These are phyloP conservation scores for Rhea americana DNA, from an alignment of 2,113 vertebrate genomes.

Conservation along the genomic window DNA sequence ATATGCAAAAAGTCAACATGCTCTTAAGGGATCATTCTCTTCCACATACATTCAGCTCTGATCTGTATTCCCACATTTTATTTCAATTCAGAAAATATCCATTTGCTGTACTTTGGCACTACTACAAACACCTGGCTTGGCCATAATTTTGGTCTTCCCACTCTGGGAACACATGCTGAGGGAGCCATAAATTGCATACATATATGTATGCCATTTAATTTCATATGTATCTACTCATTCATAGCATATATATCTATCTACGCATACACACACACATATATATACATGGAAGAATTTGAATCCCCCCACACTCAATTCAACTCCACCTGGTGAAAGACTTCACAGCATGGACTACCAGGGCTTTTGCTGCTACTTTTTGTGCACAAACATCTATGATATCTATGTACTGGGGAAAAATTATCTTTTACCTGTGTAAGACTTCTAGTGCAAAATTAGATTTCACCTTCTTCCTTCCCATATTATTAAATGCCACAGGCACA, in stretches of 20 bases:
- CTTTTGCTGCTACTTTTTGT: neutral
- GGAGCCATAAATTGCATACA: neutral
- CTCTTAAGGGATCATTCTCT: neutral
- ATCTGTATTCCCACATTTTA: slow-evolving; percentile 45
- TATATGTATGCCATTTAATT: too few relatives aligned
- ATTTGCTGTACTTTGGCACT: slow-evolving; percentile 43
- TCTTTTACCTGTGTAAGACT: neutral
- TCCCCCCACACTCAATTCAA: neutral
- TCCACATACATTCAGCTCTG: neutral
- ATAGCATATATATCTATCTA: too few relatives aligned
- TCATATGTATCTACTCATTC: too few relatives aligned
- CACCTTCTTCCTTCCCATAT: neutral
- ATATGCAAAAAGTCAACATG: neutral
- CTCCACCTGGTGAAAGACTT: neutral
- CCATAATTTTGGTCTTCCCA: slow-evolving; percentile 29
- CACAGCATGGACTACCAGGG: neutral
- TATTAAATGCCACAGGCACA: neutral
- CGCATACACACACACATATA: too few relatives aligned
- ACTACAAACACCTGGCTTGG: slow-evolving; percentile 65
- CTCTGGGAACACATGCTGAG: neutral
- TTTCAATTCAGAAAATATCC: slow-evolving; percentile 9
- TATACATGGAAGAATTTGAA: neutral
- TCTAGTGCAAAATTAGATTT: neutral
- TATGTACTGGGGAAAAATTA: neutral
- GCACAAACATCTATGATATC: neutral